phyloP scores from a whole-genome alignment of 2,797 vertebrate genomes.

The Enteromius viviparus region DNA sequence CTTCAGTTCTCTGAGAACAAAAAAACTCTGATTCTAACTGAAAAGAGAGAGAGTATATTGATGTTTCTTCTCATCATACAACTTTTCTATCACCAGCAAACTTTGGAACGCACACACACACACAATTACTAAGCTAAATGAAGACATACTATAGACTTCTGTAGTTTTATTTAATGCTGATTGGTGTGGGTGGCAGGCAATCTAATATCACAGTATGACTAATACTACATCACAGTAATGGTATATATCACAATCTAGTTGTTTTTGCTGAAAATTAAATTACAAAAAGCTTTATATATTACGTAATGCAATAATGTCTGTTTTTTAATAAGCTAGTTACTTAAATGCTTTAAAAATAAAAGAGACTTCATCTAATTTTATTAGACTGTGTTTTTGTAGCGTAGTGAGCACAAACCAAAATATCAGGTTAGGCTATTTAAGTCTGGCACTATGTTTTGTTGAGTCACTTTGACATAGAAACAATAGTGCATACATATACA shows the following conservation, averaged over 20 bases:
- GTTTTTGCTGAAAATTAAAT: slow-evolving; percentile 29
- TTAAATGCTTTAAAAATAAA: slow-evolving; percentile 22
- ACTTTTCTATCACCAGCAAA: slow-evolving; percentile 18
- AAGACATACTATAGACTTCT: background rate
- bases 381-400: background rate
- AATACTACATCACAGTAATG: slow-evolving; percentile 7
- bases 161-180: slow-evolving; percentile 29
- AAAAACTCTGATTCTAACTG: slow-evolving; percentile 34
- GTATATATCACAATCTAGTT: slow-evolving; percentile 23
- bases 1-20: slow-evolving; percentile 31
- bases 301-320: slow-evolving; percentile 8
- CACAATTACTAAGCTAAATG: slow-evolving; percentile 15
- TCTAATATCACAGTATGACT: slow-evolving; percentile 13
- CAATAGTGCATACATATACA: background rate
- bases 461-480: background rate
- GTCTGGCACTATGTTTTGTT: too few species aligned
- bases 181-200: slow-evolving; percentile 4
- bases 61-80: slow-evolving; percentile 28
- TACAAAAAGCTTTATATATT: slow-evolving; percentile 8
- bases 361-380: slow-evolving; percentile 3
- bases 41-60: background rate
- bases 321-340: slow-evolving; percentile 10
- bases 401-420: background rate
- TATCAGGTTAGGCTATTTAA: background rate
- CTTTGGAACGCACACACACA: slow-evolving; percentile 9